Base-by-base conservation (phyloP, 2,113 vertebrate species). In the Thalassoma bifasciatum region DNA sequence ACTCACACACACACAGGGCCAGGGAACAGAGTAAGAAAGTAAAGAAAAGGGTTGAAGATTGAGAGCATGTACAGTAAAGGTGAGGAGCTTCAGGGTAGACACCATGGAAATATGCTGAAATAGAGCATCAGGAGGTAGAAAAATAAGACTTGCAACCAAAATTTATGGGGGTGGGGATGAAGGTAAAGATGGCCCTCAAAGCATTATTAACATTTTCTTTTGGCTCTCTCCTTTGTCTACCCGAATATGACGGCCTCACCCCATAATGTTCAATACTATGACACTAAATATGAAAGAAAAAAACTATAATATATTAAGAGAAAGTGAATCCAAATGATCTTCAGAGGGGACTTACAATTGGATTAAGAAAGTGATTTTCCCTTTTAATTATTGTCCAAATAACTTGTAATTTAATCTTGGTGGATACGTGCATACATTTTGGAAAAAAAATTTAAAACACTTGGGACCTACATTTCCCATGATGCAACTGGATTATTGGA, bases 11-110 rank as follows among this genome's bases (percentile, higher is more conserved):
- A 51, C 40, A 57, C 58, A 72, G 61, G 81, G 60, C 79, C 59
- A 76, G 66, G 71, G 58, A 80, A 75, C 72, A 84, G 79, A 86
- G 72, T 83, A 81, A 81, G 75, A n/a, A 13, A 49, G 9, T 81
- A 81, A 60, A 60, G 75, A 75, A 77, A 67, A 19, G 44, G 53
- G 69, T 23, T 75, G 70, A 57, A 68, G 81, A 63, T 72, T 62
- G 80, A 69, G 44, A 85, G 49, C 42, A 50, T 71, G 68, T 76
- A 67, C 44, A 21, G 53, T 69, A 58, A 66, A 77, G 59, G 64
- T 1, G n/a, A 23, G 58, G 30, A 23, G 75, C 67, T 84, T 57
- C 24, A 30, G 72, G 70, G 74, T 37, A 37, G 53, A 56, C 52
- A 60, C 38, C 10, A 8, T 46, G 44, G 22, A 82, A 67, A 80